Conservation (phyloP, 2,888 invertebrate genomes). For the Panzeria rudis region DNA sequence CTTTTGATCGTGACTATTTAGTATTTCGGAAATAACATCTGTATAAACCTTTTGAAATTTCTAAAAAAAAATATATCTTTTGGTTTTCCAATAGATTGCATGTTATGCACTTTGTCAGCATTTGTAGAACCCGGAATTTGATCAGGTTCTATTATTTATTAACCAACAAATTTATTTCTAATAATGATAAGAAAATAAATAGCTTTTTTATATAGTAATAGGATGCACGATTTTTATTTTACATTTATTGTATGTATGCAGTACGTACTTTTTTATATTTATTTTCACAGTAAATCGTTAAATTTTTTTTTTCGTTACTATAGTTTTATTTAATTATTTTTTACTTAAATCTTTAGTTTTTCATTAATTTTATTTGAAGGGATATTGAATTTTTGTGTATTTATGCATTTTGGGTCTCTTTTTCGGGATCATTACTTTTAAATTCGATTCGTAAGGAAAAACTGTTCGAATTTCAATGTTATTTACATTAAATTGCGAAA, state of each 20-base stretch:
- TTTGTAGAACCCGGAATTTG: too few species aligned
- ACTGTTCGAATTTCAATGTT: too few species aligned
- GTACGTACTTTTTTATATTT: background rate
- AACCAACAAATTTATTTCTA: too few species aligned
- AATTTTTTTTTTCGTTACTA: background rate
- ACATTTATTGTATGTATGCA: constrained; percentile 5
- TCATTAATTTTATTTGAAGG: constrained; percentile 63
- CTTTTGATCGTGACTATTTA: too few species aligned
- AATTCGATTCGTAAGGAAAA: background rate
- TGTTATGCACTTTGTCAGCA: too few species aligned
- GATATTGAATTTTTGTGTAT: constrained; percentile 62
- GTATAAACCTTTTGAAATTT: too few species aligned
- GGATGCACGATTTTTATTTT: constrained; percentile 44
- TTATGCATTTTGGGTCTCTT: constrained; percentile 40
- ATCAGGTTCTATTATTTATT: too few species aligned
- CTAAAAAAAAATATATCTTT: too few species aligned
- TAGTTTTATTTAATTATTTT: constrained; percentile 24
- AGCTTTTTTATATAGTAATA: constrained; percentile 3
- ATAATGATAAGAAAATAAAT: background rate
- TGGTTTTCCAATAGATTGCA: too few species aligned
- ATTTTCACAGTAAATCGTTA: constrained; percentile 5
- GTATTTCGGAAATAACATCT: too few species aligned
- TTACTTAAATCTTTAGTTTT: constrained; percentile 55
- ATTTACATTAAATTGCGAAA: too few species aligned
- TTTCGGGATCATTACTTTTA: background rate